A percentile compares a stretch with the other conserved stretches of the same genome.
Evolutionary conservation across 1,140 invertebrate species (phyloP).

Genomic region (Aphelinus certus): DNA sequence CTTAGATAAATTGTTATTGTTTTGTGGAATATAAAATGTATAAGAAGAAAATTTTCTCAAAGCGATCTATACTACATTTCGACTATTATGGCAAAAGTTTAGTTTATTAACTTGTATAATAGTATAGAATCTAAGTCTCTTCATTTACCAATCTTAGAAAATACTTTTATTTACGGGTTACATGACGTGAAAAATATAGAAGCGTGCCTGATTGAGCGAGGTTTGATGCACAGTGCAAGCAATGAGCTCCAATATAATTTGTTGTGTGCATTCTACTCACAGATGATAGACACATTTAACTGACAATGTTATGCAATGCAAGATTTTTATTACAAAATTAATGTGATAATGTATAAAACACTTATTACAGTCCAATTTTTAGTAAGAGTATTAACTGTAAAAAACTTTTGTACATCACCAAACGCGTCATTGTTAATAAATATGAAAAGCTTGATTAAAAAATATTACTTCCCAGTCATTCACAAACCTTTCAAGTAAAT

Average conservation of each 20-base stretch:
- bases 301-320: conserved; percentile 48
- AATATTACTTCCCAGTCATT: no score
- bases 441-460: conserved; percentile 30
- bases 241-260: conserved; percentile 25
- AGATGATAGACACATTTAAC: conserved; percentile 46
- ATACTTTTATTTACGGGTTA: conserved; percentile 27
- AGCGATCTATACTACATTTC: conserved; percentile 16
- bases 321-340: conserved; percentile 54
- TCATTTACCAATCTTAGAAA: conserved; percentile 29
- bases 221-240: conserved; percentile 11
- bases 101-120: conserved; percentile 34
- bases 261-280: conserved; percentile 40
- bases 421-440: conserved; percentile 38
- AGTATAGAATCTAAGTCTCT: conserved; percentile 20
- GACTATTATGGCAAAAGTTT: conserved; percentile 11
- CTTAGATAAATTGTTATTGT: conserved; percentile 36
- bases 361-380: conserved; percentile 49
- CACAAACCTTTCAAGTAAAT: no score
- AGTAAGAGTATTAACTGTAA: conserved; percentile 47
- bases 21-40: conserved; percentile 9
- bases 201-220: conserved; percentile 27
- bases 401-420: conserved; percentile 47
- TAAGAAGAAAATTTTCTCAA: conserved; percentile 15
- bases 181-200: conserved; percentile 19
- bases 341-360: conserved; percentile 58